These are phyloP conservation scores for Acanthis flammea DNA, from an alignment of 2,797 vertebrate genomes.

Conservation along the genomic window DNA sequence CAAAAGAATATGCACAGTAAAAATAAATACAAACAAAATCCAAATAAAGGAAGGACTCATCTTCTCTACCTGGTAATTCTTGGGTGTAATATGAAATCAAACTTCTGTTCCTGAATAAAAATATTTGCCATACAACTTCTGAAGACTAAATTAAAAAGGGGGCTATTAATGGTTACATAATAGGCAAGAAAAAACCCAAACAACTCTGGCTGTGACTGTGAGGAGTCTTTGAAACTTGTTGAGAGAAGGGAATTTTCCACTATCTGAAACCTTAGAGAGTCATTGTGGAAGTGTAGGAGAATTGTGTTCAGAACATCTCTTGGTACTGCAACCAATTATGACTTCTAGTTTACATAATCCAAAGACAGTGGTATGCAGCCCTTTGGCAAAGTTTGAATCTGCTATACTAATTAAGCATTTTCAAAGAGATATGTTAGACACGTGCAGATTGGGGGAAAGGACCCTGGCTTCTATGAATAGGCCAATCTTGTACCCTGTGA, in stretches of 20 bases:
- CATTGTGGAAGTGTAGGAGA: neutral
- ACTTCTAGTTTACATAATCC: neutral
- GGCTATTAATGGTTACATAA: neutral
- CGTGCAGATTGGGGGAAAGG: neutral
- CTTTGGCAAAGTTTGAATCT: neutral
- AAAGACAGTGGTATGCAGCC: neutral
- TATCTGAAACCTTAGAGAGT: neutral
- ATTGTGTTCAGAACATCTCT: neutral
- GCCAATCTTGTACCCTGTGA: neutral
- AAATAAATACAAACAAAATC: neutral
- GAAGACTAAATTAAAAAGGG: neutral
- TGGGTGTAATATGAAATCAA: neutral
- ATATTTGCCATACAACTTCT: neutral
- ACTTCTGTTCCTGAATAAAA: neutral
- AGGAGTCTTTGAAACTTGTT: neutral
- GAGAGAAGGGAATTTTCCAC: neutral
- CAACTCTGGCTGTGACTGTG: neutral
- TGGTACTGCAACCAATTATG: neutral
- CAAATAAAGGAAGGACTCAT: neutral
- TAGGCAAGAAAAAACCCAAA: neutral
- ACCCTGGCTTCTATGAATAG: neutral
- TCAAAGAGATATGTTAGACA: neutral
- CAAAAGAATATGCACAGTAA: neutral
- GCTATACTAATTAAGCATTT: neutral
- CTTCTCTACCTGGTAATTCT: neutral